phyloP scores from a whole-genome alignment of 2,113 vertebrate genomes.

The Callopanchax toddi region DNA sequence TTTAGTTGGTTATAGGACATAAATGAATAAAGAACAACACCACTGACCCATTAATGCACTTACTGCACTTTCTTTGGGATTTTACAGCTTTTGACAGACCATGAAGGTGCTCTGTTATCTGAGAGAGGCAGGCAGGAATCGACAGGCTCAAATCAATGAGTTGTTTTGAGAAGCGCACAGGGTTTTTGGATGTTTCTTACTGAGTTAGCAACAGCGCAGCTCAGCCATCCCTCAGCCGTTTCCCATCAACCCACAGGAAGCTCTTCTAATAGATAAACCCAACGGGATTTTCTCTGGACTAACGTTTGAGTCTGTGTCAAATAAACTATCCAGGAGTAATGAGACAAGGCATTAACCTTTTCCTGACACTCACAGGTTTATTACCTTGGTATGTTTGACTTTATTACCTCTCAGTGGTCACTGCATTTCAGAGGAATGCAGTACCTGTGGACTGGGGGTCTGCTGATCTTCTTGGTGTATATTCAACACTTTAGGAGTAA shows the following conservation, averaged over 20 bases:
- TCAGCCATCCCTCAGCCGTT: slow-evolving; percentile 43
- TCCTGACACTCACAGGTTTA: slow-evolving; percentile 36
- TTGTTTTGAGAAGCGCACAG: slow-evolving; percentile 60
- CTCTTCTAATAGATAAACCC: slow-evolving; percentile 31
- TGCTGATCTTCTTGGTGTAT: no score
- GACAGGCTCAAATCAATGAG: slow-evolving; percentile 68
- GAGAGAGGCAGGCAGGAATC: slow-evolving; percentile 65
- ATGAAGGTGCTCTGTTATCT: slow-evolving; percentile 55
- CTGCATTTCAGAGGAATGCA: slow-evolving; percentile 39
- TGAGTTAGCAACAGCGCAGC: slow-evolving; percentile 40
- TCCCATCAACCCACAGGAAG: slow-evolving; percentile 29
- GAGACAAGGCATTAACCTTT: slow-evolving; percentile 40
- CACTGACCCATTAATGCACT: slow-evolving; percentile 72
- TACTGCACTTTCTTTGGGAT: slow-evolving; percentile 26
- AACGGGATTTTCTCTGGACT: slow-evolving; percentile 66
- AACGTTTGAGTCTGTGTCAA: slow-evolving; percentile 62
- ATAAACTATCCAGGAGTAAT: slow-evolving; percentile 59
- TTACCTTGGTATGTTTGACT: slow-evolving; percentile 27
- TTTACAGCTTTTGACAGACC: slow-evolving; percentile 51
- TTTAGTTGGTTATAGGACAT: slow-evolving; percentile 20
- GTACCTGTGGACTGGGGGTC: not conserved
- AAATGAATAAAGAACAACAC: slow-evolving; percentile 17
- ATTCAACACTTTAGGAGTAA: no score
- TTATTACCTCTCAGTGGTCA: slow-evolving; percentile 42
- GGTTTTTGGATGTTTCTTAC: slow-evolving; percentile 30